Evolutionary conservation across 1,140 invertebrate species (phyloP).

Genomic region (Lysiphlebus fabarum): DNA sequence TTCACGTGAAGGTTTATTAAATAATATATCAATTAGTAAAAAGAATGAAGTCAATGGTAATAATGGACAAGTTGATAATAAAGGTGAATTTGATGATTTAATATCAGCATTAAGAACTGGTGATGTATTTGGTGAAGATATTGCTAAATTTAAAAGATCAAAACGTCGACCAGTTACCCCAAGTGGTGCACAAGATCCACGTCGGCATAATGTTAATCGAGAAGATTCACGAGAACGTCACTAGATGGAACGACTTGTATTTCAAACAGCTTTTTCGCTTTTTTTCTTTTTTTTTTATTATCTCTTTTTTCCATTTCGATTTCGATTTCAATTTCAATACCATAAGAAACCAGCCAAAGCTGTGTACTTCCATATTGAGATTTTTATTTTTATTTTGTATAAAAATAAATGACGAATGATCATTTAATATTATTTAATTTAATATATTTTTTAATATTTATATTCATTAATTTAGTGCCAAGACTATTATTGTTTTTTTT

Average conservation of each 20-base stretch:
- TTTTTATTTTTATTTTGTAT: no score
- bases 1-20: constrained; percentile 67
- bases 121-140: constrained; percentile 96
- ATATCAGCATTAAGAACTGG: constrained; percentile 94
- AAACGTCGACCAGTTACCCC: constrained; percentile 63
- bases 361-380: no score
- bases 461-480: no score
- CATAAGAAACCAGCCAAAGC: no score
- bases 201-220: constrained; percentile 60
- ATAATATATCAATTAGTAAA: constrained; percentile 55
- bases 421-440: no score
- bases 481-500: no score
- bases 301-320: no score
- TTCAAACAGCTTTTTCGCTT: background rate
- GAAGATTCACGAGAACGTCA: constrained; percentile 70
- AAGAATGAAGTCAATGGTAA: constrained; percentile 54
- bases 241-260: constrained; percentile 25
- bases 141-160: constrained; percentile 85
- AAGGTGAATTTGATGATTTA: constrained; percentile 94
- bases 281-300: background rate
- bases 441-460: no score
- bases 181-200: constrained; percentile 58
- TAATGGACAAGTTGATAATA: constrained; percentile 61
- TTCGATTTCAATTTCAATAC: no score
- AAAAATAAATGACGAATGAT: no score